These are phyloP conservation scores for Trogon melanurus DNA, from an alignment of 2,113 vertebrate genomes.

Conservation along the genomic window DNA sequence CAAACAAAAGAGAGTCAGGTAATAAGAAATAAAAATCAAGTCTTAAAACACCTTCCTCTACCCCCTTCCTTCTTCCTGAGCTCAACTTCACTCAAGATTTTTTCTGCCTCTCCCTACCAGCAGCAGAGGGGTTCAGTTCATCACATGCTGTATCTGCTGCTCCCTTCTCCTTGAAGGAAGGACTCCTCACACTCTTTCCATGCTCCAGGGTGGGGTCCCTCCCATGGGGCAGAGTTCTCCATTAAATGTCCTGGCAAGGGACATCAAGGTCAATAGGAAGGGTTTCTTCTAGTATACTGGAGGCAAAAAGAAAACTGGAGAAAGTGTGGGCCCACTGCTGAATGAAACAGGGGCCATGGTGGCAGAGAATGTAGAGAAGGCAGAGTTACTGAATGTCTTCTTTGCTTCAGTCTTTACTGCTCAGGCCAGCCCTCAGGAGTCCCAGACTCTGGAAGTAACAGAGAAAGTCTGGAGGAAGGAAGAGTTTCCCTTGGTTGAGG, in stretches of 20 bases:
- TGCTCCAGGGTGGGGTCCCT: background rate
- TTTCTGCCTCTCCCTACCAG: background rate
- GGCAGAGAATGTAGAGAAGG: too few relatives aligned
- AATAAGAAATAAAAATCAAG: background rate
- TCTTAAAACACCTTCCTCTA: background rate
- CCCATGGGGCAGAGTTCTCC: background rate
- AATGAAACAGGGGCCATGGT: too few relatives aligned
- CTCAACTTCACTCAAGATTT: background rate
- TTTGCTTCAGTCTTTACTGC: too few relatives aligned
- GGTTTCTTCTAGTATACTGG: too few relatives aligned
- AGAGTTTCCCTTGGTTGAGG: too few relatives aligned
- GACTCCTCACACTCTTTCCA: background rate
- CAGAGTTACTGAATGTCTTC: too few relatives aligned
- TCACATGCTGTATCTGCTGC: background rate
- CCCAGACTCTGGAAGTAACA: too few relatives aligned
- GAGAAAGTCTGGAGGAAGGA: too few relatives aligned
- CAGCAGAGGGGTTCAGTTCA: background rate
- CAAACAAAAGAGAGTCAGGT: background rate
- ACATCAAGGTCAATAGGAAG: too few relatives aligned
- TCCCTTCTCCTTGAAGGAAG: background rate
- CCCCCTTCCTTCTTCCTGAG: background rate
- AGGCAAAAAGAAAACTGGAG: too few relatives aligned
- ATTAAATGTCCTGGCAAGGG: background rate
- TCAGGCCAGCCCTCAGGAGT: too few relatives aligned
- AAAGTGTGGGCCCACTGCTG: too few relatives aligned